These are phyloP conservation scores for Bombus confusus DNA, from an alignment of 1,140 invertebrate genomes.

Conservation along the genomic window DNA sequence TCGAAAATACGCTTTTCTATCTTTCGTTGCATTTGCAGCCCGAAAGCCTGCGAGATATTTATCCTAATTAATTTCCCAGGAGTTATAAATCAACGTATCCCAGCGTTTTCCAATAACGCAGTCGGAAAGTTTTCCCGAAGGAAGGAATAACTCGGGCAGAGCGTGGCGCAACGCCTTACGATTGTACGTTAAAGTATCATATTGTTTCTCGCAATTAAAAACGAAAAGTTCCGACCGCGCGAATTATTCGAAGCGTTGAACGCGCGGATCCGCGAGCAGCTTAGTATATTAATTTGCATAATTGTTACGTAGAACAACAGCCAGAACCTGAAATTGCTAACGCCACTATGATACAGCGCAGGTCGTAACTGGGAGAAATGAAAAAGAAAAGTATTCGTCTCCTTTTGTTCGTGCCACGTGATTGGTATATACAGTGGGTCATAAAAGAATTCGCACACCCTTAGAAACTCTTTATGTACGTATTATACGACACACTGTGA, in stretches of 20 bases:
- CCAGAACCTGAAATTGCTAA: no score
- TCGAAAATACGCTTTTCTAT: background rate
- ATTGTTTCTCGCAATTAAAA: conserved; percentile 39
- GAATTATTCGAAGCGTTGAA: background rate
- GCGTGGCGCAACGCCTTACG: no score
- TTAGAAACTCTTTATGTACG: no score
- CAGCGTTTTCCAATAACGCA: background rate
- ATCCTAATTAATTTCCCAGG: conserved; percentile 2
- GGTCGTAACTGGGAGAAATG: background rate
- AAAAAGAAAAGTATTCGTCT: background rate
- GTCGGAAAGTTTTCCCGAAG: background rate
- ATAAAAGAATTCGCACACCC: no score
- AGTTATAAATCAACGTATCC: background rate
- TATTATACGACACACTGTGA: no score
- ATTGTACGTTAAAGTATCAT: background rate
- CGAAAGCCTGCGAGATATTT: background rate
- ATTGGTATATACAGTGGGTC: no score
- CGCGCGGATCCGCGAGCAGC: background rate
- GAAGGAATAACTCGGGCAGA: background rate
- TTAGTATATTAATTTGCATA: conserved; percentile 20
- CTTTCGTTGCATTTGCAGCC: background rate
- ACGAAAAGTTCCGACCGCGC: background rate
- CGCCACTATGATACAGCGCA: no score
- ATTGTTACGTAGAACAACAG: background rate
- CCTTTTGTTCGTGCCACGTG: no score